Conservation (phyloP, 1,140 invertebrate species). For the Hyles euphorbiae region DNA sequence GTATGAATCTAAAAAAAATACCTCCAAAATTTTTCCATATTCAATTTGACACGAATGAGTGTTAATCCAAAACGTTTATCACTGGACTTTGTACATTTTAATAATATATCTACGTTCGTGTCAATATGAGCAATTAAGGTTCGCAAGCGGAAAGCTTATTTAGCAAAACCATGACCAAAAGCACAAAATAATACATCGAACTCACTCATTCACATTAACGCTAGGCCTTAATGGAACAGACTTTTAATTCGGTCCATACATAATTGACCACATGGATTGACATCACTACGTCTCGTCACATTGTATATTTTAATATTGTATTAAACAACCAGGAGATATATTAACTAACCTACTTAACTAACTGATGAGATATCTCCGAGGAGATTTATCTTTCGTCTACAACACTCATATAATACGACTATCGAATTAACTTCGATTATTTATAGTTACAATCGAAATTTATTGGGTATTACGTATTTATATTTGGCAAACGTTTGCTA, state of each 20-base stretch:
- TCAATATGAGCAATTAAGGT: too few relatives aligned
- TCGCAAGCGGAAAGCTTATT: too few relatives aligned
- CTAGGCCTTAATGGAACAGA: constrained; percentile 39
- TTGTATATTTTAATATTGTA: constrained; percentile 43
- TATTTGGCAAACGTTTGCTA: constrained; percentile 43
- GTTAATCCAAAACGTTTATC: too few relatives aligned
- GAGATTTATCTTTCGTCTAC: constrained; percentile 36
- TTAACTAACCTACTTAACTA: constrained; percentile 57
- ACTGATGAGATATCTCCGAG: constrained; percentile 55
- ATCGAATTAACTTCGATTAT: constrained; percentile 20
- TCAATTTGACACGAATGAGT: too few relatives aligned
- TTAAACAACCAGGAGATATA: constrained; percentile 68
- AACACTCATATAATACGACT: constrained; percentile 31
- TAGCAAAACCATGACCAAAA: constrained; percentile 23
- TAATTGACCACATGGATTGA: constrained; percentile 70
- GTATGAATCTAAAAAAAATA: too few relatives aligned
- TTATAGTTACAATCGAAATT: constrained; percentile 22
- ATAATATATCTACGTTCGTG: too few relatives aligned
- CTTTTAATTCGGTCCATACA: constrained; percentile 45
- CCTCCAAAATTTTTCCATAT: too few relatives aligned
- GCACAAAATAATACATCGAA: constrained; percentile 24
- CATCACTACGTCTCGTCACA: constrained; percentile 40
- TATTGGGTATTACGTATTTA: constrained; percentile 40
- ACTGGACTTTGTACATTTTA: too few relatives aligned
- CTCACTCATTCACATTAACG: constrained; percentile 31